Base-by-base conservation (phyloP, 2,888 invertebrate genomes). In the Papilio protenor region DNA sequence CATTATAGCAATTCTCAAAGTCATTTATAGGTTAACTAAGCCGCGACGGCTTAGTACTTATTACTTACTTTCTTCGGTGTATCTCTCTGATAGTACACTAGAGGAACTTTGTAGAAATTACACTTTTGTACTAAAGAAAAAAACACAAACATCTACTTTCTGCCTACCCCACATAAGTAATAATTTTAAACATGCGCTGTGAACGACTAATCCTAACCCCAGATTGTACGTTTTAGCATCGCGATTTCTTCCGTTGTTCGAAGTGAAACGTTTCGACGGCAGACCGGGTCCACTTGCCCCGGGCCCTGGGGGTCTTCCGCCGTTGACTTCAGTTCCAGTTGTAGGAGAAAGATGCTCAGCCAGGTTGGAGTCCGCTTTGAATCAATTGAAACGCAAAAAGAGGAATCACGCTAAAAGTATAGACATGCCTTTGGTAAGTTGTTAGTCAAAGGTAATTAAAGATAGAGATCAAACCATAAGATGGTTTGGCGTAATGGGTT, bases 331-430 rank as follows among this genome's bases (percentile, higher is more conserved):
- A 14, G 90, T 89, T 55, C 94, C 92, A 0, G 84, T 94, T 11
- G 90, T 90, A 73, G 95, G 95, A 5, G 95, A 95, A 76, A 93
- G 96, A 80, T 97, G 97, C 83, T 96, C 96, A 0, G 95, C 96
- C 23, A 95, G 96, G 23, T 89, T 97, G 77, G 97, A 97, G 87
- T 95, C 94, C 14, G 97, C 97, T 0, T 86, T 97, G 72, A 96
- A 97, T 81, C 96, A 96, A 84, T 93, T 97, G 86, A 95, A 96
- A 82, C 88, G 95, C 57, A 89, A 95, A 72, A 96, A 96, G 84
- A 88, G 95, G 77, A 94, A 93, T 71, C 95, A 95, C 85, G 93
- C 93, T 12, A 95, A 95, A 81, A 92, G 89, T 79, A 83, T 93
- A 80, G 95, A 95, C 70, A 90, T 89, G 11, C 95, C 94, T 73